A percentile compares a stretch with the other conserved stretches of the same genome.
These are phyloP conservation scores for Pungitius pungitius DNA, from an alignment of 2,113 vertebrate genomes.

Conservation along the genomic window DNA sequence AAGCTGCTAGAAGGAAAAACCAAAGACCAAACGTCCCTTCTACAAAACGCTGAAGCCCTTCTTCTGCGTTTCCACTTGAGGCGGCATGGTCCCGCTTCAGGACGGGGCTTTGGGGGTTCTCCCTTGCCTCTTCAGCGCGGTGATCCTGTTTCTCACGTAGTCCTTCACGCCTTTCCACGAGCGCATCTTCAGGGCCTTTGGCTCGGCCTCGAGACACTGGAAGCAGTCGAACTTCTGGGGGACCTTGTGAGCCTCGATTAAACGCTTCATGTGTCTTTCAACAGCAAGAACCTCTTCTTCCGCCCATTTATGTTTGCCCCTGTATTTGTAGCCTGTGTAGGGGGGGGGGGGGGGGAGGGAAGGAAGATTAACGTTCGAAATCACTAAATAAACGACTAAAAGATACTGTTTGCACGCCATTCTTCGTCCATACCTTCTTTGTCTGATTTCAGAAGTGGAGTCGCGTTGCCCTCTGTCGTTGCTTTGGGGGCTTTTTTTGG, in stretches of 20 bases:
- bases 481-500: not conserved
- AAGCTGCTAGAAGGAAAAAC: not conserved
- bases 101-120: fast-evolving
- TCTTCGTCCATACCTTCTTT: constrained; percentile 30
- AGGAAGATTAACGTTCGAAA: not conserved
- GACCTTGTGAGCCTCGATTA: constrained; percentile 55
- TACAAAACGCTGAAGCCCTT: constrained; percentile 5
- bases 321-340: constrained; percentile 4
- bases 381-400: not conserved
- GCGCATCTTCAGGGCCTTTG: constrained; percentile 50
- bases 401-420: too few relatives aligned
- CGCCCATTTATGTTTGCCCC: constrained; percentile 50
- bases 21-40: not conserved
- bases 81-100: not conserved
- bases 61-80: not conserved
- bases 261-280: constrained; percentile 65
- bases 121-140: constrained; percentile 50
- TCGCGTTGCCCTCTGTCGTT: not conserved
- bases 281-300: constrained; percentile 62
- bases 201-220: constrained; percentile 64
- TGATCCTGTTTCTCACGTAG: constrained; percentile 74
- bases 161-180: constrained; percentile 71
- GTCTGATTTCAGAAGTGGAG: not conserved
- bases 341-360: fast-evolving
- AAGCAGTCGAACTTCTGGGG: constrained; percentile 70